phyloP scores from a whole-genome alignment of 2,888 invertebrate genomes.

The Tiliacea citrago region DNA sequence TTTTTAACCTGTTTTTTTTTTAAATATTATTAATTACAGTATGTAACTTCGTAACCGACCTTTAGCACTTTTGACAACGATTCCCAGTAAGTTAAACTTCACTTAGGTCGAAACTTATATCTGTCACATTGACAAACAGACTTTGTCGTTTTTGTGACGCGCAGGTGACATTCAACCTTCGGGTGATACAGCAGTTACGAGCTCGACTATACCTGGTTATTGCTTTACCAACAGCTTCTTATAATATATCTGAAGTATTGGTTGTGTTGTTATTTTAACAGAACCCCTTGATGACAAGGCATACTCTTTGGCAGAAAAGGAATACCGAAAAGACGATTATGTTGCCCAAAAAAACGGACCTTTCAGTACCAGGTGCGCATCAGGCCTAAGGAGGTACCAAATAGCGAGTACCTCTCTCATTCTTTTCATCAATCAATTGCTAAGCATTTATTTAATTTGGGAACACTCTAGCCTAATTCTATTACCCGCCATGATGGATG shows the following conservation, averaged over 20 bases:
- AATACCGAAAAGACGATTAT: background rate
- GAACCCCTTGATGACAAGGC: background rate
- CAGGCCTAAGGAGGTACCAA: conserved; percentile 13
- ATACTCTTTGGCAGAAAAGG: background rate
- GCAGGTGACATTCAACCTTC: background rate
- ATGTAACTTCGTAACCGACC: no score
- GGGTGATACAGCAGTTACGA: background rate
- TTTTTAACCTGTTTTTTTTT: background rate
- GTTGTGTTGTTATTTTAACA: background rate
- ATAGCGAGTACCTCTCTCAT: conserved; percentile 2
- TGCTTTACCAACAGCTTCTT: no score
- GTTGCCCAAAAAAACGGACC: background rate
- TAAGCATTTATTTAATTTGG: conserved; percentile 78
- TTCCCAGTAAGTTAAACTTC: background rate
- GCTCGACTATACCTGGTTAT: background rate
- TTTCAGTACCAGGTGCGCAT: conserved; percentile 29
- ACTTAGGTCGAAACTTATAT: background rate
- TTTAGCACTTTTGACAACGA: background rate
- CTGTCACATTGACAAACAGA: background rate
- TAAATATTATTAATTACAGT: no score
- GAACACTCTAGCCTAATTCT: conserved; percentile 72
- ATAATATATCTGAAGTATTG: background rate
- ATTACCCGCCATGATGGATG: conserved; percentile 74
- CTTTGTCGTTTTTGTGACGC: background rate
- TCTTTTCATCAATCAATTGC: conserved; percentile 74